Percentiles rank a stretch among this genome's conserved stretches.
phyloP scores from a whole-genome alignment of 2,113 vertebrate genomes.

The Phylloscopus whistleri region DNA sequence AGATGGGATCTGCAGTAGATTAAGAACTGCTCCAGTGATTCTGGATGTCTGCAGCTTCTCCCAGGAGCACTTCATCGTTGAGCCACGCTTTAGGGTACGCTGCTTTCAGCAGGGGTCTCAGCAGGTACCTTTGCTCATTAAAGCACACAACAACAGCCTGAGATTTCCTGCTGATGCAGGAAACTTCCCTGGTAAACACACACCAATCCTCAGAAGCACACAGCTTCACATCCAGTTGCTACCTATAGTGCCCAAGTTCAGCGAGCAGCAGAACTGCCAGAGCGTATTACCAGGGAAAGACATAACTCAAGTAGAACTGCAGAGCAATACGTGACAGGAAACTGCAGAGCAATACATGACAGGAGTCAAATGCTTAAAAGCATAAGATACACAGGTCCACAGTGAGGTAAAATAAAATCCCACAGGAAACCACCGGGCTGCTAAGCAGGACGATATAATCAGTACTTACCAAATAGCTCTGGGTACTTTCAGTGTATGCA shows the following conservation, averaged over 20 bases:
- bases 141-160: background rate
- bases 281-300: background rate
- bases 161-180: background rate
- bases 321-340: background rate
- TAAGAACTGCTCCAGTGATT: background rate
- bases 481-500: accelerated
- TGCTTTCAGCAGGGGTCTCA: background rate
- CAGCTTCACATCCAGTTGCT: background rate
- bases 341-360: background rate
- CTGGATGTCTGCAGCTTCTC: background rate
- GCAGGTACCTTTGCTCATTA: background rate
- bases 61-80: background rate
- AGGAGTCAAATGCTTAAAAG: background rate
- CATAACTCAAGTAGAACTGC: background rate
- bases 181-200: background rate
- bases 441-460: accelerated
- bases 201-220: background rate
- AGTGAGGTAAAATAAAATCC: background rate
- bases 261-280: background rate
- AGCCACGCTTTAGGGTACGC: background rate
- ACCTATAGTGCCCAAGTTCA: accelerated
- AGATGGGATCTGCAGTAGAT: background rate
- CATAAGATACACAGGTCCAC: background rate
- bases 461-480: background rate
- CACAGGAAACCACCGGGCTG: background rate